A percentile compares a stretch with the other conserved stretches of the same genome.
These are phyloP conservation scores for Microplitis manilae DNA, from an alignment of 2,888 invertebrate species.

Conservation along the genomic window DNA sequence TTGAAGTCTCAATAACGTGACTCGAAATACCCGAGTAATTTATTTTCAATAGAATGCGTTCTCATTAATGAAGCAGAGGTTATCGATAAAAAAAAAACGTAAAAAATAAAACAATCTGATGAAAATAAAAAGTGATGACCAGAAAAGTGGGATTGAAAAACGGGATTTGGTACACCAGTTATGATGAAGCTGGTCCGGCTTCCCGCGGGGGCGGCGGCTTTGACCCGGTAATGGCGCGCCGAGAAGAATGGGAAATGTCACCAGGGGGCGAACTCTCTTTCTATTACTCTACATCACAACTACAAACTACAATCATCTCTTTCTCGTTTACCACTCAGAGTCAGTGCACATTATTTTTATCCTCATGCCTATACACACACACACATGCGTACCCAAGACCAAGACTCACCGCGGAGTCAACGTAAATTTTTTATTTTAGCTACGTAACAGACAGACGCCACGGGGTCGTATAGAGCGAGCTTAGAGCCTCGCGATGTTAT, in stretches of 20 bases:
- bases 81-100: constrained; percentile 31
- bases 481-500: constrained; percentile 55
- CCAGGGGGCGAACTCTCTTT: constrained; percentile 65
- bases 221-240: constrained; percentile 70
- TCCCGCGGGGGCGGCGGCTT: constrained; percentile 70
- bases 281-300: constrained; percentile 48
- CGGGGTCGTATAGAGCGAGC: constrained; percentile 25
- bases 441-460: constrained; percentile 50
- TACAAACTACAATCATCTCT: constrained; percentile 35
- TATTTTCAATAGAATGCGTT: too few species aligned
- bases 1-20: background rate
- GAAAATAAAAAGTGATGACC: constrained; percentile 30
- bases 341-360: too few species aligned
- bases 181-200: constrained; percentile 51
- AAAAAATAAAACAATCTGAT: constrained; percentile 18
- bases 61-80: background rate
- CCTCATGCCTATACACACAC: too few species aligned
- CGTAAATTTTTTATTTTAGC: constrained; percentile 62
- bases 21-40: too few species aligned
- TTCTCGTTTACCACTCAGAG: too few species aligned
- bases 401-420: constrained; percentile 56
- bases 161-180: constrained; percentile 49
- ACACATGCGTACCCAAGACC: constrained; percentile 40
- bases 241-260: constrained; percentile 71
- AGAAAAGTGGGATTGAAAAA: constrained; percentile 59